phyloP scores from a whole-genome alignment of 2,797 vertebrate genomes.

The Lutjanus campechanus region DNA sequence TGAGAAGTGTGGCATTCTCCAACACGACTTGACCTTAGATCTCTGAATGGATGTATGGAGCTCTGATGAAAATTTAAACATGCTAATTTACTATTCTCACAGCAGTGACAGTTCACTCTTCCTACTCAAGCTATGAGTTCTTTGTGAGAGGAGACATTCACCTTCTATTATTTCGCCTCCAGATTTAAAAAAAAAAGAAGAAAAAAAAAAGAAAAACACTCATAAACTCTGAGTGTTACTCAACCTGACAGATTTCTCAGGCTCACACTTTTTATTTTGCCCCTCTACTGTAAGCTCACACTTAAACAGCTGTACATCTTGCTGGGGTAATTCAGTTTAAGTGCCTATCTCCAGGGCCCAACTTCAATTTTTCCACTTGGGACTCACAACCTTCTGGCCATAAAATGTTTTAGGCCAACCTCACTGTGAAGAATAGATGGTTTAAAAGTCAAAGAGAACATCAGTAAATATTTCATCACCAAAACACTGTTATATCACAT shows the following conservation, averaged over 20 bases:
- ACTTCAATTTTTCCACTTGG: constrained; percentile 42
- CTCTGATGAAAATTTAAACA: constrained; percentile 69
- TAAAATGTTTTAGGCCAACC: constrained; percentile 52
- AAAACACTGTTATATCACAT: neutral
- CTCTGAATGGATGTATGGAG: constrained; percentile 52
- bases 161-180: constrained; percentile 22
- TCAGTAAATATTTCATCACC: constrained; percentile 36
- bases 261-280: constrained; percentile 18
- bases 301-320: constrained; percentile 58
- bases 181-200: neutral
- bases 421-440: constrained; percentile 13
- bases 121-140: neutral
- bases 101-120: constrained; percentile 32
- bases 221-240: constrained; percentile 13
- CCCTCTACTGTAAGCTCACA: constrained; percentile 34
- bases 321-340: constrained; percentile 47
- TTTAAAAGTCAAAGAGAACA: constrained; percentile 25
- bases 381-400: constrained; percentile 47
- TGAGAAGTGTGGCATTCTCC: constrained; percentile 76
- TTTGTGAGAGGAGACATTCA: constrained; percentile 4
- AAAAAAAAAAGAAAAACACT: neutral
- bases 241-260: constrained; percentile 22
- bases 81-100: constrained; percentile 58
- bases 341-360: constrained; percentile 56
- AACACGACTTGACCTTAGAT: constrained; percentile 76